A percentile compares a stretch with the other conserved stretches of the same genome.
These are phyloP conservation scores for Pollenia amentaria DNA, from an alignment of 2,888 invertebrate genomes.

Conservation along the genomic window DNA sequence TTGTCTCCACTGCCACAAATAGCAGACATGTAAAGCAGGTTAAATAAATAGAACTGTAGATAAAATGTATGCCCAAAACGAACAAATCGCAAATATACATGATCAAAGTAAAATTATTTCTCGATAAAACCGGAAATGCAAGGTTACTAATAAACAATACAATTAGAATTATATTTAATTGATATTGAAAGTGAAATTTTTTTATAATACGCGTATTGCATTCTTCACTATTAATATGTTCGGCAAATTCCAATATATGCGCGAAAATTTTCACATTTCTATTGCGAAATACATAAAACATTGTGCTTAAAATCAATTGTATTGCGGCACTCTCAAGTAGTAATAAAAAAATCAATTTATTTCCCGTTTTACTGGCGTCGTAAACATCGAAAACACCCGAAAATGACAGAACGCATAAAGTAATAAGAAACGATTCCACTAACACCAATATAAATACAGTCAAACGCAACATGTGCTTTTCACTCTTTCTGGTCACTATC, in stretches of 20 bases:
- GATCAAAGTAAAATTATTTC: background rate
- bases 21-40: slow-evolving; percentile 41
- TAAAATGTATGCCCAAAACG: slow-evolving; percentile 6
- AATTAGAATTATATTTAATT: slow-evolving; percentile 7
- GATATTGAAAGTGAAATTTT: background rate
- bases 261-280: slow-evolving; percentile 31
- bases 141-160: slow-evolving; percentile 28
- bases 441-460: slow-evolving; percentile 26
- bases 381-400: background rate
- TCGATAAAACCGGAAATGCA: background rate
- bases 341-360: slow-evolving; percentile 18
- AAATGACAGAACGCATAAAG: slow-evolving; percentile 23
- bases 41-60: slow-evolving; percentile 36
- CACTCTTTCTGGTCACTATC: slow-evolving; percentile 17
- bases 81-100: background rate
- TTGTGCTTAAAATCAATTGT: slow-evolving; percentile 18
- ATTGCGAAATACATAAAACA: slow-evolving; percentile 37
- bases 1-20: background rate
- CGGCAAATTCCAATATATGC: slow-evolving; percentile 7
- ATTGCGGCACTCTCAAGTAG: slow-evolving; percentile 18
- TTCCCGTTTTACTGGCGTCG: slow-evolving; percentile 47
- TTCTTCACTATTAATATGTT: background rate
- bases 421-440: slow-evolving; percentile 12
- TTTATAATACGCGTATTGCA: slow-evolving; percentile 1
- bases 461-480: slow-evolving; percentile 34